A percentile compares a stretch with the other conserved stretches of the same genome.
phyloP scores from a whole-genome alignment of 2,797 vertebrate genomes.

The Danionella dracula region DNA sequence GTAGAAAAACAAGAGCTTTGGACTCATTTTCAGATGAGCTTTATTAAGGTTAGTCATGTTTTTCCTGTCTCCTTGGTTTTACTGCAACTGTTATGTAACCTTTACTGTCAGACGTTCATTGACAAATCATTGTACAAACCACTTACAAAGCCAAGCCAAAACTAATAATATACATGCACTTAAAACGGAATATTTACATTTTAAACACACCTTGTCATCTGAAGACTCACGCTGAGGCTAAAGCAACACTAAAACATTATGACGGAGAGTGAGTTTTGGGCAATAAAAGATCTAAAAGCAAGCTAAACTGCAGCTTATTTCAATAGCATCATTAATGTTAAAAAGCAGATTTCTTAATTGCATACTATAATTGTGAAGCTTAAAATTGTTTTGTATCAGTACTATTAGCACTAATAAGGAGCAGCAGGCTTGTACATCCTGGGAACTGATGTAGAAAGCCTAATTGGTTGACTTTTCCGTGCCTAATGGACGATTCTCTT shows the following conservation, averaged over 20 bases:
- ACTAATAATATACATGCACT: too few relatives aligned
- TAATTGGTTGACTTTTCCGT: conserved; percentile 82
- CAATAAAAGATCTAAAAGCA: conserved; percentile 59
- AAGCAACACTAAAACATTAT: conserved; percentile 64
- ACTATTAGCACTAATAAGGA: conserved; percentile 75
- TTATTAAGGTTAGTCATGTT: too few relatives aligned
- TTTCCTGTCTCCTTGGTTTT: too few relatives aligned
- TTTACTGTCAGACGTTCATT: too few relatives aligned
- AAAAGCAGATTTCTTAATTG: conserved; percentile 73
- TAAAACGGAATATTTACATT: too few relatives aligned
- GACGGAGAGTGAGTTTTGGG: conserved; percentile 59
- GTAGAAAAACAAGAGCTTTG: too few relatives aligned
- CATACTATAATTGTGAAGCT: conserved; percentile 67
- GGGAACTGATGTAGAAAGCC: conserved; percentile 74
- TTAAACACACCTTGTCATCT: too few relatives aligned
- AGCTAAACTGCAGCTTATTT: conserved; percentile 69
- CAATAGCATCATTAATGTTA: conserved; percentile 72
- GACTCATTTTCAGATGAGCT: too few relatives aligned
- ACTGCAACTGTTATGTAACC: too few relatives aligned
- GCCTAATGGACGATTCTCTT: conserved; percentile 81
- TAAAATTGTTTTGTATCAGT: conserved; percentile 75
- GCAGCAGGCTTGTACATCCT: conserved; percentile 72
- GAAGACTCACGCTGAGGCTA: too few relatives aligned
- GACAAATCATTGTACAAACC: too few relatives aligned
- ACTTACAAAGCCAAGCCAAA: too few relatives aligned